Evolutionary conservation across 2,113 vertebrate genomes (phyloP), one percentile per base, ranked within the genome.

Genomic region (Cavia aperea): DNA sequence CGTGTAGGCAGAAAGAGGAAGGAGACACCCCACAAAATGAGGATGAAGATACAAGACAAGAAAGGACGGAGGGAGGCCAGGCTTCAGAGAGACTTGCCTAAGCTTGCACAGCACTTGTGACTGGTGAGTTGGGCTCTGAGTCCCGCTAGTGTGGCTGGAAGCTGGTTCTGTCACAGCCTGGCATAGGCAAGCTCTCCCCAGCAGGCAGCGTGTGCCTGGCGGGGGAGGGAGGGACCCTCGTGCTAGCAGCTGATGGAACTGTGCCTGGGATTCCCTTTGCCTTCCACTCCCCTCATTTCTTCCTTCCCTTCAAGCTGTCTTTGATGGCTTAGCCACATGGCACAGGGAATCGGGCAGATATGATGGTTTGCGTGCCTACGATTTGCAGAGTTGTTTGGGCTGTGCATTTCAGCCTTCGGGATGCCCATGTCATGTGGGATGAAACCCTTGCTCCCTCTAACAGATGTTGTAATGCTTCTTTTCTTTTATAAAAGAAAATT

Each of bases 171-270:
- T 79, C 24, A 12, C 12, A 43, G 33, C 82, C 36, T 21, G 4
- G 33, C 26, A 6, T 5, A 2, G 1, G 0, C 0, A 1, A 9
- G n/a, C 29, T 60, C 9, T 46, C 16, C 62, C 18, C 54, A 31
- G 60, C 2, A 6, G 4, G 4, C 0, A 39, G 68, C 15, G 26
- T 0, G 2, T 4, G 2, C 33, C 65, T 58, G 79, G 65, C 43
- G 13, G 62, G 56, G 56, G 56, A 58, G 56, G 58, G 0, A 0
- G 2, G 60, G 8, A 36, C 79, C n/a, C 39, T 82, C n/a, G 4
- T 29, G 33, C 29, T 33, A 36, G 43, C 29, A n/a, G 51, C 15
- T 13, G 10, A 13, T 2, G 83, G 73, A 81, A 78, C 10, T 24
- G n/a, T 5, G 33, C 46, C 84, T 43, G 66, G n/a, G 56, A 63